These are phyloP conservation scores for Sitobion miscanthi DNA, from an alignment of 1,140 invertebrate species.

Conservation along the genomic window DNA sequence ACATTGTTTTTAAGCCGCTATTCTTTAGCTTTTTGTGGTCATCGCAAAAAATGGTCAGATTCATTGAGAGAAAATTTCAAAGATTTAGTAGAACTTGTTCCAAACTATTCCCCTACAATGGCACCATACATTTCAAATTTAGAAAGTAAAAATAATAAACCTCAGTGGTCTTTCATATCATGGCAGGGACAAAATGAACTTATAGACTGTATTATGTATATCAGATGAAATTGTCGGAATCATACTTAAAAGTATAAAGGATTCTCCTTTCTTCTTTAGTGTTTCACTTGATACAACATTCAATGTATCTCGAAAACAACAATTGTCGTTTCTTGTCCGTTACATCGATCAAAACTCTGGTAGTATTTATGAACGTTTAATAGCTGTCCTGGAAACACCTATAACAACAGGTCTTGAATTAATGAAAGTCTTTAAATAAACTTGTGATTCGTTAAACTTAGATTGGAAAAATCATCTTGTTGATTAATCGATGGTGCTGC, in stretches of 20 bases:
- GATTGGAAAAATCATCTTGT: not conserved
- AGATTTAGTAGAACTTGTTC: constrained; percentile 21
- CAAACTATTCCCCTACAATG: constrained; percentile 7
- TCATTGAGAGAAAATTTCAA: not conserved
- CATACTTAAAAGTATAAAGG: not conserved
- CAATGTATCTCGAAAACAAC: constrained; percentile 4
- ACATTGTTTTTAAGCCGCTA: not conserved
- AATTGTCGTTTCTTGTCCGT: not conserved
- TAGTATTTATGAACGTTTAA: constrained; percentile 12
- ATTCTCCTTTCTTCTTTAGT: constrained; percentile 26
- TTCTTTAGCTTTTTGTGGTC: constrained; percentile 25
- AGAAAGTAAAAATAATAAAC: constrained; percentile 23
- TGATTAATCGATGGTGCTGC: constrained; percentile 6
- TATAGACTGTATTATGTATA: not conserved
- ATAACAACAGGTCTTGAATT: not conserved
- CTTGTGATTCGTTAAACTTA: not conserved
- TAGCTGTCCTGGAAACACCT: constrained; percentile 1
- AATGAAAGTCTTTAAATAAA: not conserved
- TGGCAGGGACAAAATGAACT: constrained; percentile 16
- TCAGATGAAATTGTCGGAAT: not conserved
- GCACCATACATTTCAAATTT: constrained; percentile 20
- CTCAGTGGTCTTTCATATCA: constrained; percentile 16
- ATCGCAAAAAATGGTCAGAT: constrained; percentile 20
- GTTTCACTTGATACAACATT: constrained; percentile 30
- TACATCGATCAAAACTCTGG: not conserved